Conservation (phyloP, 2,888 invertebrate genomes). For the Phania funesta region DNA sequence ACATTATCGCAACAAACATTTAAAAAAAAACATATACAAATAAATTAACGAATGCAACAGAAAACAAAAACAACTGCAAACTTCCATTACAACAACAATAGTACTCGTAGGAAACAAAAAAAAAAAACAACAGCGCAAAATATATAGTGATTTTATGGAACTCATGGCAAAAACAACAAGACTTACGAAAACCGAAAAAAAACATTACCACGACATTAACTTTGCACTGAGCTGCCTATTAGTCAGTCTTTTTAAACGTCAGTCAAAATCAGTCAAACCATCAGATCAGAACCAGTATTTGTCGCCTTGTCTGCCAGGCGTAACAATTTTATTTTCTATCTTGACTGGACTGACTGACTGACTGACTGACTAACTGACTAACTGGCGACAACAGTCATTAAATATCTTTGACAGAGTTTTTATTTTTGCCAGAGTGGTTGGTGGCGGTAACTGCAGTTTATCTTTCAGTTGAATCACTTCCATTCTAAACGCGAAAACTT, state of each 20-base stretch:
- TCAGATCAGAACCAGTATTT: constrained; percentile 8
- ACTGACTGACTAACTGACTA: background rate
- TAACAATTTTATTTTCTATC: background rate
- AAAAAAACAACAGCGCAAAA: background rate
- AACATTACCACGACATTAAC: constrained; percentile 62
- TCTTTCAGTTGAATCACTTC: constrained; percentile 17
- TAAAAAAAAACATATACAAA: constrained; percentile 8
- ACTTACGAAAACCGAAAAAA: constrained; percentile 18
- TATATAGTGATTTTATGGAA: constrained; percentile 21
- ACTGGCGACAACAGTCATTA: background rate
- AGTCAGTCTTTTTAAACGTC: constrained; percentile 20
- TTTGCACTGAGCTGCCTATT: constrained; percentile 35
- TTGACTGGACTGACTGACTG: background rate
- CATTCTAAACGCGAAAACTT: background rate
- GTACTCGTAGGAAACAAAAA: background rate
- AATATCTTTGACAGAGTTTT: constrained; percentile 13
- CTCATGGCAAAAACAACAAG: constrained; percentile 12
- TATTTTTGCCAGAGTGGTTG: background rate
- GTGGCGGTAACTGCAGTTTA: background rate
- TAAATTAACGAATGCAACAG: background rate
- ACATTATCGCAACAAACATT: constrained; percentile 41
- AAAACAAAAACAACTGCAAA: background rate
- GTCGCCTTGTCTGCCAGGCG: background rate
- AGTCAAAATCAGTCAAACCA: constrained; percentile 35
- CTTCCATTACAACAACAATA: constrained; percentile 15